Evolutionary conservation across 2,888 invertebrate genomes (phyloP).

Genomic region (Epicampocera succincta): DNA sequence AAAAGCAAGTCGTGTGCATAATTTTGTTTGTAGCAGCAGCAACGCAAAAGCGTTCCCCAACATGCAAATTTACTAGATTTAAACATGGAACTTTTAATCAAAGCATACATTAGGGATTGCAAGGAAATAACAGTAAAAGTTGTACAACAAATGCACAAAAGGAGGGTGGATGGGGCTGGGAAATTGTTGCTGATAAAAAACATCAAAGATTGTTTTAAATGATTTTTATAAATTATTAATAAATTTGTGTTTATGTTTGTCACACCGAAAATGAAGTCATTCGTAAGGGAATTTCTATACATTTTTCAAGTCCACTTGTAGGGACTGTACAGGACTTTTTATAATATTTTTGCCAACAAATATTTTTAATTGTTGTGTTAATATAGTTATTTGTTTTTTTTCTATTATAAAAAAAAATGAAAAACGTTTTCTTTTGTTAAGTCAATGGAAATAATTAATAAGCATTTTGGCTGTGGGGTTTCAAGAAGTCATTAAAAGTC

Average conservation of each 20-base stretch:
- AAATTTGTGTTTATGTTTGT: conserved; percentile 13
- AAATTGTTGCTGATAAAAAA: conserved; percentile 38
- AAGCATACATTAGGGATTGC: conserved; percentile 33
- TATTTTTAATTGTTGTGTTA: too few relatives aligned
- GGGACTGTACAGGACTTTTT: neutral
- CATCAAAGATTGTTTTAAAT: conserved; percentile 58
- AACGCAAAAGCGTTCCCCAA: conserved; percentile 12
- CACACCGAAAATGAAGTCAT: conserved; percentile 9
- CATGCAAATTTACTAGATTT: neutral
- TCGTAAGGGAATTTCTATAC: neutral
- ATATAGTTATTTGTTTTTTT: too few relatives aligned
- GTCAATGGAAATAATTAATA: too few relatives aligned
- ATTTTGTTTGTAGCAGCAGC: conserved; percentile 23
- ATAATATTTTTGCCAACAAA: neutral
- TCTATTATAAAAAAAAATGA: too few relatives aligned
- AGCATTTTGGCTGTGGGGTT: too few relatives aligned
- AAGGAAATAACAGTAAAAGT: neutral
- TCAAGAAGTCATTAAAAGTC: too few relatives aligned
- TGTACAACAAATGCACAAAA: neutral
- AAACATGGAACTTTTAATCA: conserved; percentile 39
- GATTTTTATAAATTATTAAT: conserved; percentile 40
- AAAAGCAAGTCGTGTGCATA: conserved; percentile 61
- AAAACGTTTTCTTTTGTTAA: too few relatives aligned
- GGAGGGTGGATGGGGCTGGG: neutral
- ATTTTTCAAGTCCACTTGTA: conserved; percentile 11